Percentiles rank a stretch among this genome's conserved stretches.
These are phyloP conservation scores for Drosophila helvetica DNA, from an alignment of 2,888 invertebrate genomes.

Conservation along the genomic window DNA sequence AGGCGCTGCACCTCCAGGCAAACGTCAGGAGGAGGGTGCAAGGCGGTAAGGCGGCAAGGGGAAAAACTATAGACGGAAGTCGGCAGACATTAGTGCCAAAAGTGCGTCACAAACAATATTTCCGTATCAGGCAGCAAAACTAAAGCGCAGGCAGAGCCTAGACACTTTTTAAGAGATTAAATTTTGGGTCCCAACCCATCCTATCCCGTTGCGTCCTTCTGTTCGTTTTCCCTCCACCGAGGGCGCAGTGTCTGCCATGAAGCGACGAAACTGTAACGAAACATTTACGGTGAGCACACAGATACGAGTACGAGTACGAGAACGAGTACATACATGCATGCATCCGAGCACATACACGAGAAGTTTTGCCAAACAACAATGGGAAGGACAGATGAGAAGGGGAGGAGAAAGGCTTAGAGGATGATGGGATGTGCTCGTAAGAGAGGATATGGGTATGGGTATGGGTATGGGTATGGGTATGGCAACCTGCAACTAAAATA, in stretches of 20 bases:
- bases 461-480: constrained; percentile 1
- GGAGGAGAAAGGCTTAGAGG: constrained; percentile 8
- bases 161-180: constrained; percentile 80
- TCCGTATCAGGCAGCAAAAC: constrained; percentile 69
- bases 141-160: constrained; percentile 64
- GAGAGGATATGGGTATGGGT: neutral
- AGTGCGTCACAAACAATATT: constrained; percentile 81
- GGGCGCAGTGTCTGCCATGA: constrained; percentile 40
- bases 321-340: constrained; percentile 19
- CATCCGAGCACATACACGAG: constrained; percentile 46
- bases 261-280: constrained; percentile 58
- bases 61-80: constrained; percentile 74
- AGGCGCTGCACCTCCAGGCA: constrained; percentile 53
- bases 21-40: constrained; percentile 16
- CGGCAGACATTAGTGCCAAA: constrained; percentile 79
- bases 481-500: constrained; percentile 75
- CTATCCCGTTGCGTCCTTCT: constrained; percentile 22
- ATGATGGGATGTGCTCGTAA: neutral
- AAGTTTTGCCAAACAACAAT: constrained; percentile 73
- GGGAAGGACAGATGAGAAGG: constrained; percentile 16
- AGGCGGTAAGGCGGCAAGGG: constrained; percentile 9
- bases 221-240: constrained; percentile 1
- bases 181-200: constrained; percentile 51
- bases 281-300: constrained; percentile 67
- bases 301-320: constrained; percentile 30